These are phyloP conservation scores for Archegozetes longisetosus DNA, from an alignment of 1,140 invertebrate species.

Conservation along the genomic window DNA sequence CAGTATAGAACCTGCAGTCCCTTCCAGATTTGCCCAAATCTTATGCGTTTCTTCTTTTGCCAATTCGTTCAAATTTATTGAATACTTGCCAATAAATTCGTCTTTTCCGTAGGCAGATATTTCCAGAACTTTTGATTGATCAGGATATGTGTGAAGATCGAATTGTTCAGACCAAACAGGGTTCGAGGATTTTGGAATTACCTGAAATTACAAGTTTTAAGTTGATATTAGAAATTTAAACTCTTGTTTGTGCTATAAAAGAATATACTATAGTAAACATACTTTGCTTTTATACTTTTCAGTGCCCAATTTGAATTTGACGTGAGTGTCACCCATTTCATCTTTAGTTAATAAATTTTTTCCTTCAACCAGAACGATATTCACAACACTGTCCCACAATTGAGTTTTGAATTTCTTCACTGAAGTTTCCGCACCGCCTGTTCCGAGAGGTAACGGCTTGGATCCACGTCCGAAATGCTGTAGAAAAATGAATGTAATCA, in stretches of 20 bases:
- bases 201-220: slow-evolving; percentile 24
- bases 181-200: slow-evolving; percentile 44
- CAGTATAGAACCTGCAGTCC: slow-evolving; percentile 68
- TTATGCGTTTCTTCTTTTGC: slow-evolving; percentile 80
- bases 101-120: slow-evolving; percentile 70
- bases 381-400: slow-evolving; percentile 89
- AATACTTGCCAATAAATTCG: slow-evolving; percentile 68
- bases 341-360: slow-evolving; percentile 76
- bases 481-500: no score
- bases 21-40: slow-evolving; percentile 72
- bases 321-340: slow-evolving; percentile 80
- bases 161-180: slow-evolving; percentile 94
- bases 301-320: slow-evolving; percentile 90
- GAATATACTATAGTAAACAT: slow-evolving; percentile 17
- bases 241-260: neutral
- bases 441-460: slow-evolving; percentile 10
- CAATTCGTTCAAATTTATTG: slow-evolving; percentile 64
- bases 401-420: slow-evolving; percentile 60
- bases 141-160: slow-evolving; percentile 87
- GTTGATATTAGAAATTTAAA: neutral
- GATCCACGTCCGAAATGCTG: slow-evolving; percentile 38
- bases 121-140: slow-evolving; percentile 66
- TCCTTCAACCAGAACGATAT: slow-evolving; percentile 85
- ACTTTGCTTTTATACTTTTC: slow-evolving; percentile 98
- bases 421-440: slow-evolving; percentile 9